A percentile compares a stretch with the other conserved stretches of the same genome.
Conservation (phyloP, 2,888 invertebrate genomes). For the Drosophila prostipennis region DNA sequence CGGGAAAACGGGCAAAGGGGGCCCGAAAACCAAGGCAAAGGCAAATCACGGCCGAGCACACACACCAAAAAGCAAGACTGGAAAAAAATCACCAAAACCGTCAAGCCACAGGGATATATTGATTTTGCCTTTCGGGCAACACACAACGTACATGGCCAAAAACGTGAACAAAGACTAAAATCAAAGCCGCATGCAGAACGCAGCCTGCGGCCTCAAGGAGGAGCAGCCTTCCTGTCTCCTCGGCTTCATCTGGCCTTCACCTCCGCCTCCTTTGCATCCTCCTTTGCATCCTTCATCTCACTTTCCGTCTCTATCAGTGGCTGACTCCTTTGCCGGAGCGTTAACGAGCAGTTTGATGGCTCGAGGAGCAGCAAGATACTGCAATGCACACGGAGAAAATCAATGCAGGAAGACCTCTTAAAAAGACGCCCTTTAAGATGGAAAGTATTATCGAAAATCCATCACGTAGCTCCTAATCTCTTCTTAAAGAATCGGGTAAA, state of each 20-base stretch:
- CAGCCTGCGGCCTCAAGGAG: slow-evolving; percentile 49
- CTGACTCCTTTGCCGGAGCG: slow-evolving; percentile 30
- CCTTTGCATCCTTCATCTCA: slow-evolving; percentile 11
- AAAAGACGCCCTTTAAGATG: too few relatives aligned
- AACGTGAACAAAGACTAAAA: slow-evolving; percentile 59
- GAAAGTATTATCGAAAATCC: too few relatives aligned
- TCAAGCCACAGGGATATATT: slow-evolving; percentile 59
- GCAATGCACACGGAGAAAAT: slow-evolving; percentile 6
- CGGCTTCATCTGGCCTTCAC: neutral
- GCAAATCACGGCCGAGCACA: slow-evolving; percentile 39
- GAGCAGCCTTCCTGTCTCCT: slow-evolving; percentile 35
- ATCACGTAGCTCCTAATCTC: too few relatives aligned
- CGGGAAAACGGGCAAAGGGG: slow-evolving; percentile 33
- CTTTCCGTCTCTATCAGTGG: slow-evolving; percentile 32
- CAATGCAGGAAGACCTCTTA: neutral
- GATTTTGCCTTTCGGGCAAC: slow-evolving; percentile 61
- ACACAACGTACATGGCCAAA: slow-evolving; percentile 24
- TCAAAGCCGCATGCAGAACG: slow-evolving; percentile 73
- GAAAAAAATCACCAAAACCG: slow-evolving; percentile 19
- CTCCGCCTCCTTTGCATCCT: neutral
- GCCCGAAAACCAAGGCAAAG: slow-evolving; percentile 28
- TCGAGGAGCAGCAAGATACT: slow-evolving; percentile 23
- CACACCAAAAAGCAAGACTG: slow-evolving; percentile 4
- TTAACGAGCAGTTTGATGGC: slow-evolving; percentile 45
- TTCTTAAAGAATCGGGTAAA: too few relatives aligned